Evolutionary conservation across 2,113 vertebrate genomes (phyloP).

Genomic region (Bos taurus): ARS-UCD2.0 NC_037333.1:30587501-30588000

Average conservation of each 20-base stretch:
- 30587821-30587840: neutral
- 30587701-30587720: neutral
- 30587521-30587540: neutral
- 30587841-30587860: slow-evolving; percentile 33
- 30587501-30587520: neutral
- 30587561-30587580: neutral
- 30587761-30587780: neutral
- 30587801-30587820: neutral
- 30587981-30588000: slow-evolving; percentile 79
- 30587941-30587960: slow-evolving; percentile 77
- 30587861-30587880: slow-evolving; percentile 52
- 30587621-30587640: neutral
- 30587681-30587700: neutral
- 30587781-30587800: neutral
- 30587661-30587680: neutral
- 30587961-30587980: slow-evolving; percentile 84
- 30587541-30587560: neutral
- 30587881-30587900: slow-evolving; percentile 69
- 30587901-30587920: slow-evolving; percentile 62
- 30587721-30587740: neutral
- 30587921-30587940: slow-evolving; percentile 56
- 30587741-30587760: neutral
- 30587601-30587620: neutral
- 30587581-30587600: neutral
- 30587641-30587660: neutral